A percentile compares a stretch with the other conserved stretches of the same genome.
Conservation (phyloP, 2,797 vertebrate species). For the Micromesistius poutassou region DNA sequence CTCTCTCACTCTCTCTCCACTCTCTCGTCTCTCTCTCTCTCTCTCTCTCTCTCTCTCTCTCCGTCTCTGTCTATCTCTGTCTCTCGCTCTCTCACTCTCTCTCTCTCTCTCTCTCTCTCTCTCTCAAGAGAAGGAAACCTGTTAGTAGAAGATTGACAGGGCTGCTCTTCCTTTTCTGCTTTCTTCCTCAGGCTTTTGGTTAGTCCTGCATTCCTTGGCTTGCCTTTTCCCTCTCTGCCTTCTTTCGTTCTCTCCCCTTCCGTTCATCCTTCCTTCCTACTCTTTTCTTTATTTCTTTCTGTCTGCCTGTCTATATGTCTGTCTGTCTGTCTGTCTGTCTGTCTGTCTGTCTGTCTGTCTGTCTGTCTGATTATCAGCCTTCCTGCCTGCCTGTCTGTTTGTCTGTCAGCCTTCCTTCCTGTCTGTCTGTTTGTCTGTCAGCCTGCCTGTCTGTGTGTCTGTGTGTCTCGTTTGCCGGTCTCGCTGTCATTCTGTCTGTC, state of each 20-base stretch:
- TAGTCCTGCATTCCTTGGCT: neutral
- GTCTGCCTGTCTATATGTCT: neutral
- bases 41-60: constrained; percentile 18
- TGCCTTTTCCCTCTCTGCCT: neutral
- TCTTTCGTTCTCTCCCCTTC: constrained; percentile 1
- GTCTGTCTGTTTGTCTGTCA: too few relatives aligned
- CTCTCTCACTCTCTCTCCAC: too few relatives aligned
- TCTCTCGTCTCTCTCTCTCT: constrained; percentile 1
- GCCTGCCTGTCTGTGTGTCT: neutral
- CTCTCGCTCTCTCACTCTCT: neutral
- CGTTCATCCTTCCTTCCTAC: neutral
- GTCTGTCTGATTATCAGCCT: too few relatives aligned
- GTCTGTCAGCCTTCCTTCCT: too few relatives aligned
- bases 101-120: constrained; percentile 22
- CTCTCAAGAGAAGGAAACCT: constrained; percentile 13
- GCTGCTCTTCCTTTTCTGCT: constrained; percentile 22
- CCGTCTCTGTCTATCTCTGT: too few relatives aligned
- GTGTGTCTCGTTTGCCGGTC: neutral
- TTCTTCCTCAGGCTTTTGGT: constrained; percentile 4
- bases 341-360: neutral
- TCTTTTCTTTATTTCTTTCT: neutral
- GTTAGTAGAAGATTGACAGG: constrained; percentile 3
- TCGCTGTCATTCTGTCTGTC: neutral
- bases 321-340: neutral
- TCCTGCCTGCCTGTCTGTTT: too few relatives aligned